Evolutionary conservation across 53 echinoderm and acorn worm species (phyloP).

Genomic region (Echinometra lucunter): DNA sequence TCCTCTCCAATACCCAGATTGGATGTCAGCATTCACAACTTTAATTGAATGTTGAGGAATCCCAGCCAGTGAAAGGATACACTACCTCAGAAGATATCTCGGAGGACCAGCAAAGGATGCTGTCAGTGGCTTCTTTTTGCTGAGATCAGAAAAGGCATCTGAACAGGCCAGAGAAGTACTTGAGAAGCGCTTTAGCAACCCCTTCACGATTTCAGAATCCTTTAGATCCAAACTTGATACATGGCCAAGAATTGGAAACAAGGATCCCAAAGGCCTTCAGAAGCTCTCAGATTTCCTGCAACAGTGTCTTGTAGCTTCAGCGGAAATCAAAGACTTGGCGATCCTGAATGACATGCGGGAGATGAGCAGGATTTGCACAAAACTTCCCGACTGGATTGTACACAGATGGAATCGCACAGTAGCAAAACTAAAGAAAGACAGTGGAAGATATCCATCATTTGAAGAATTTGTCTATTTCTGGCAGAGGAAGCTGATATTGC

Average conservation of each 20-base stretch:
- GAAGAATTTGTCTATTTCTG: slow-evolving; percentile 54
- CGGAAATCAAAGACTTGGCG: slow-evolving; percentile 57
- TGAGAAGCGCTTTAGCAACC: slow-evolving; percentile 63
- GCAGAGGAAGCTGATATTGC: too few relatives aligned
- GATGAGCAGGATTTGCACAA: slow-evolving; percentile 62
- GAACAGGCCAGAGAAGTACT: slow-evolving; percentile 43
- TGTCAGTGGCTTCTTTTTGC: slow-evolving; percentile 73
- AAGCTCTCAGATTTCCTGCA: slow-evolving; percentile 62
- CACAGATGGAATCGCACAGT: slow-evolving; percentile 74
- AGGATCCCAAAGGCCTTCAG: slow-evolving; percentile 62
- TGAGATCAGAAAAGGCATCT: slow-evolving; percentile 29
- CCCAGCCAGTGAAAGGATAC: slow-evolving; percentile 58
- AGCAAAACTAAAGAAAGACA: slow-evolving; percentile 46
- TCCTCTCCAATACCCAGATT: slow-evolving; percentile 71
- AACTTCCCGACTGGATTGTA: slow-evolving; percentile 74
- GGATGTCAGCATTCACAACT: slow-evolving; percentile 68
- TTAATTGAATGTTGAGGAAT: slow-evolving; percentile 70
- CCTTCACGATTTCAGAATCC: slow-evolving; percentile 60
- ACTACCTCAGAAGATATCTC: slow-evolving; percentile 75
- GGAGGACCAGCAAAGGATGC: slow-evolving; percentile 75
- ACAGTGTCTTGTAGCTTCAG: slow-evolving; percentile 64
- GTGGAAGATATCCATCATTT: slow-evolving; percentile 64
- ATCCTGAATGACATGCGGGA: slow-evolving; percentile 75
- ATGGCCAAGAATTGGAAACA: slow-evolving; percentile 55
- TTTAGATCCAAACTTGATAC: slow-evolving; percentile 62